A percentile compares a stretch with the other conserved stretches of the same genome.
These are phyloP conservation scores for Acrobasis repandana DNA, from an alignment of 2,888 invertebrate species.

Conservation along the genomic window DNA sequence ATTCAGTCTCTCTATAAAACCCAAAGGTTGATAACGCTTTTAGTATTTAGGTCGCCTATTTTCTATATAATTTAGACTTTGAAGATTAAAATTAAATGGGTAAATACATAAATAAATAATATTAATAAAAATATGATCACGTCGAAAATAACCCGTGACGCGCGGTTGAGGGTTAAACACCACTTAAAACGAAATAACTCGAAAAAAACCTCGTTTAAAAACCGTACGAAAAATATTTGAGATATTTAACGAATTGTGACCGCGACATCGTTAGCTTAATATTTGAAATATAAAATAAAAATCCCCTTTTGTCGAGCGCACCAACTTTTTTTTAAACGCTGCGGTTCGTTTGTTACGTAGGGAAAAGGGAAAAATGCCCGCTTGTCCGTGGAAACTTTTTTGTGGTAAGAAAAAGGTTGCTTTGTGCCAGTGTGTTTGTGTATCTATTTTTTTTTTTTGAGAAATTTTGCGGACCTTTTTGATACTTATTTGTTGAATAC, in stretches of 20 bases:
- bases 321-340: conserved; percentile 73
- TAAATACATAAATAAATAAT: too few relatives aligned
- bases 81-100: too few relatives aligned
- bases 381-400: conserved; percentile 72
- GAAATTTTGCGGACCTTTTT: not conserved
- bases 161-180: conserved; percentile 34
- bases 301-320: conserved; percentile 67
- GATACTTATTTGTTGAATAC: not conserved
- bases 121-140: too few relatives aligned
- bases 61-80: too few relatives aligned
- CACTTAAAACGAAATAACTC: conserved; percentile 59
- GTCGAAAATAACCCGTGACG: too few relatives aligned
- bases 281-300: conserved; percentile 77
- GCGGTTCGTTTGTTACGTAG: conserved; percentile 75
- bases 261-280: conserved; percentile 80
- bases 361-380: conserved; percentile 73
- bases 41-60: too few relatives aligned
- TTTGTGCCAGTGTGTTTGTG: conserved; percentile 58
- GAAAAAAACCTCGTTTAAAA: conserved; percentile 51
- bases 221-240: conserved; percentile 68
- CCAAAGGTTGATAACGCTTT: too few relatives aligned
- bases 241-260: conserved; percentile 79
- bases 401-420: conserved; percentile 80
- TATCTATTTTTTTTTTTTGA: conserved; percentile 41
- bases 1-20: too few relatives aligned